Evolutionary conservation across 2,888 invertebrate species (phyloP).

Genomic region (Caenorhabditis virilis): DNA sequence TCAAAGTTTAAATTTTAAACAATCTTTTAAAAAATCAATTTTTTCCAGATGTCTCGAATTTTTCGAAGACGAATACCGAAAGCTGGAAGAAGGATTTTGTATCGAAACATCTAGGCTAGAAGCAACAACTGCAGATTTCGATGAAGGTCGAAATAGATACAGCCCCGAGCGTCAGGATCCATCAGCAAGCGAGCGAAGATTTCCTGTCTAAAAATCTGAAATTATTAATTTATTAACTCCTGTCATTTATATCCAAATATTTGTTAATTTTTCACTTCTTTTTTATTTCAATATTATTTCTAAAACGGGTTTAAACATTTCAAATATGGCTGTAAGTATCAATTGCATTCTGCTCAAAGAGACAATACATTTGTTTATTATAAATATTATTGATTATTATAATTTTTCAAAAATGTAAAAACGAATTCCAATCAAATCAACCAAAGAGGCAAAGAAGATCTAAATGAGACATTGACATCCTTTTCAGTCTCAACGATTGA

Average conservation of each 20-base stretch:
- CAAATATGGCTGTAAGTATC: no score
- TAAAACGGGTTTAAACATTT: constrained; percentile 14
- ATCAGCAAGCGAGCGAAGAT: constrained; percentile 12
- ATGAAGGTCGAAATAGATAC: constrained; percentile 17
- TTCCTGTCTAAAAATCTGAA: constrained; percentile 18
- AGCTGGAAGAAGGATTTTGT: constrained; percentile 33
- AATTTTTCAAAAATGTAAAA: no score
- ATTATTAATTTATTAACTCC: background rate
- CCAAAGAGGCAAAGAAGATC: constrained; percentile 32
- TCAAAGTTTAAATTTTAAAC: no score
- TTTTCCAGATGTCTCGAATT: constrained; percentile 49
- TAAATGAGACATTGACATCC: constrained; percentile 34
- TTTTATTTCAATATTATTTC: constrained; percentile 6
- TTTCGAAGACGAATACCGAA: constrained; percentile 46
- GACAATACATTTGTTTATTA: no score
- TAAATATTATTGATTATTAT: no score
- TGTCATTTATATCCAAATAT: no score
- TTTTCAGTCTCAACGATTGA: constrained; percentile 32
- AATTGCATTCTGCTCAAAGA: no score
- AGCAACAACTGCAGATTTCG: constrained; percentile 19
- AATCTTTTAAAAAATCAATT: no score
- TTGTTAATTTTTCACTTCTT: constrained; percentile 23
- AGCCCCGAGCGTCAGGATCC: constrained; percentile 22
- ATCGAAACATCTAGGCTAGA: constrained; percentile 28
- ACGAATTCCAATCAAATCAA: no score